Conservation (phyloP, 1,140 invertebrate genomes). For the Aethina tumida region DNA sequence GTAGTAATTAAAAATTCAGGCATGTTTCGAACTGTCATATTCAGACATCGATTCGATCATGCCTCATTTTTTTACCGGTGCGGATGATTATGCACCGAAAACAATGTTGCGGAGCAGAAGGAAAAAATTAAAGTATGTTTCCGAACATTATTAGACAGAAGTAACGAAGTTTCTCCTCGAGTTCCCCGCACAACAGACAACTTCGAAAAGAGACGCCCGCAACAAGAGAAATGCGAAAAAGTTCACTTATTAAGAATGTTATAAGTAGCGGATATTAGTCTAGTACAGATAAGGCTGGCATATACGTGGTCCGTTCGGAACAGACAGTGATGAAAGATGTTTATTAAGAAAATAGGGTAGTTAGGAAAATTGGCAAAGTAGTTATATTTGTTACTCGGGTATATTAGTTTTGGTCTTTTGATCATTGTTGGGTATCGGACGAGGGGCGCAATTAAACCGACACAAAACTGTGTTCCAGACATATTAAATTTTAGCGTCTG, state of each 20-base stretch:
- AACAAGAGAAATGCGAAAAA: constrained; percentile 31
- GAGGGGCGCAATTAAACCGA: too few species aligned
- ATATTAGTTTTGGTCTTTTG: constrained; percentile 12
- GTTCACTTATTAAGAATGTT: constrained; percentile 33
- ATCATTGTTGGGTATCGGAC: too few species aligned
- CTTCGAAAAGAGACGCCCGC: constrained; percentile 13
- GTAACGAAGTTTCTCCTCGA: constrained; percentile 27
- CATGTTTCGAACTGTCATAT: too few species aligned
- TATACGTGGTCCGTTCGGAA: constrained; percentile 1
- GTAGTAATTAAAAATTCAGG: too few species aligned
- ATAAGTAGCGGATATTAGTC: constrained; percentile 28
- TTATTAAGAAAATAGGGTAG: constrained; percentile 32
- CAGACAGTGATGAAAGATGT: constrained; percentile 17
- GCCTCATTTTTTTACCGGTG: too few species aligned
- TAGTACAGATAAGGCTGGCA: constrained; percentile 13
- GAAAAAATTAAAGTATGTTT: constrained; percentile 4
- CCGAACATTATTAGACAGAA: constrained; percentile 17
- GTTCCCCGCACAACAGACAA: constrained; percentile 20
- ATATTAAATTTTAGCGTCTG: too few species aligned
- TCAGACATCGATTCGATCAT: too few species aligned
- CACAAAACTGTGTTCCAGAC: too few species aligned
- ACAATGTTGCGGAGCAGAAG: too few species aligned
- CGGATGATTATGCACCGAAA: too few species aligned
- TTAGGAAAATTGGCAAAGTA: constrained; percentile 32
- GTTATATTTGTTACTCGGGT: constrained; percentile 25